phyloP scores from a whole-genome alignment of 2,113 vertebrate species.

The Mandrillus leucophaeus region DNA sequence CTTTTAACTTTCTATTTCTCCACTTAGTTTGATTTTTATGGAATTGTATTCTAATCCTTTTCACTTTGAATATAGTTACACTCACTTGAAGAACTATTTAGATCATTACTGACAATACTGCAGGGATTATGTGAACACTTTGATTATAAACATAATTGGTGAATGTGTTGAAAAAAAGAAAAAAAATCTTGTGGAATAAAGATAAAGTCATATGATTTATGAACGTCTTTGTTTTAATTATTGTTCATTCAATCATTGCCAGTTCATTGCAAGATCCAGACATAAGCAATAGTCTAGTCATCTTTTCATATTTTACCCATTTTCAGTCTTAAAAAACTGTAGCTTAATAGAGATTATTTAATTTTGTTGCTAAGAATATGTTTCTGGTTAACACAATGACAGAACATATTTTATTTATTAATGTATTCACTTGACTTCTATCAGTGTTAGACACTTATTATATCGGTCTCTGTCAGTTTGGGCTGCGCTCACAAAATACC shows the following conservation, averaged over 20 bases:
- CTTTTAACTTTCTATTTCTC: not conserved
- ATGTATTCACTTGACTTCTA: not conserved
- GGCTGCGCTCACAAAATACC: not conserved
- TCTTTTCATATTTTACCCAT: not conserved
- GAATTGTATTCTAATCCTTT: not conserved
- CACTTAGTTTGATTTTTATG: not conserved
- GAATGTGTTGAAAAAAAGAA: not conserved
- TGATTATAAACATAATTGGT: not conserved
- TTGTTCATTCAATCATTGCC: not conserved
- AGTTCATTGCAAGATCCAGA: not conserved
- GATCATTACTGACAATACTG: not conserved
- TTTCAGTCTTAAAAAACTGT: not conserved
- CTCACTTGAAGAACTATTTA: not conserved
- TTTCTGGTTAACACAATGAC: not conserved
- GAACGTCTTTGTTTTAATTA: not conserved
- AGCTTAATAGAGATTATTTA: not conserved
- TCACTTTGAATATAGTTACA: not conserved
- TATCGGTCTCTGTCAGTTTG: rapidly evolving
- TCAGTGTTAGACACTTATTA: rapidly evolving
- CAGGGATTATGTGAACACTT: not conserved
- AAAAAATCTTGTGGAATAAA: not conserved
- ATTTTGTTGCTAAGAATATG: not conserved
- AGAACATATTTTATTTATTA: not conserved
- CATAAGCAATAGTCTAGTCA: not conserved
- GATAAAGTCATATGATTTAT: not conserved